Base-by-base conservation (phyloP, 2,797 vertebrate genomes). In the Leptatherina wallacei region DNA sequence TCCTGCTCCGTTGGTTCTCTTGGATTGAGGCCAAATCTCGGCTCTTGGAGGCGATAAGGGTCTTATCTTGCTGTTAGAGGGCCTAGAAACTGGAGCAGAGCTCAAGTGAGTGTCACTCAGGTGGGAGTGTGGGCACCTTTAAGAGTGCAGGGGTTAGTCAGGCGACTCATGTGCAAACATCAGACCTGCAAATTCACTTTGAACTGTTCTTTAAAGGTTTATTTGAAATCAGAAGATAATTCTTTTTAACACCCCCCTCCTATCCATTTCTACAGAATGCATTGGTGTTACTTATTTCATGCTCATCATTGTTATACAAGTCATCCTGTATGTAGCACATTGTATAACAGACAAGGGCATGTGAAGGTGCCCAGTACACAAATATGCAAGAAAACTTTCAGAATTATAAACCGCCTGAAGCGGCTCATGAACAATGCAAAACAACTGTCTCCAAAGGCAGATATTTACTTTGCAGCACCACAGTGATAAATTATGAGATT, bases 1-100 rank as follows among this genome's bases (percentile, higher is more conserved):
- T 92, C 88, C 91, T 95, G 94, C 94, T 94, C 92, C 85, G 89
- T 84, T 95, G 94, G 90, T 93, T 95, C 91, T 88, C 93, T 87
- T 94, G 94, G 94, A 95, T 94, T 91, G 94, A 92, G 93, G 94
- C 94, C 94, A 95, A 95, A 94, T 95, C 95, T 95, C 90, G 84
- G 84, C 92, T 94, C 93, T 93, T 91, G 84, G 88, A 93, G 91
- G 93, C 76, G 95, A 95, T 95, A 95, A 95, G 93, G 93, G 93
- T 93, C 92, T 95, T 95, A 95, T 95, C 95, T 93, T 76, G 85
- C 91, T 90, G 91, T 94, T 90, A 90, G 93, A 91, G 92, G 90
- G 92, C 88, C 92, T 91, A 81, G 91, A 91, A 91, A 93, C 91
- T 85, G 89, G 87, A 91, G 92, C 89, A 91, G 85, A 94, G 90